Percentiles rank a stretch among this genome's conserved stretches.
phyloP scores from a whole-genome alignment of 2,797 vertebrate species.

The Alcedo quadribrachys region DNA sequence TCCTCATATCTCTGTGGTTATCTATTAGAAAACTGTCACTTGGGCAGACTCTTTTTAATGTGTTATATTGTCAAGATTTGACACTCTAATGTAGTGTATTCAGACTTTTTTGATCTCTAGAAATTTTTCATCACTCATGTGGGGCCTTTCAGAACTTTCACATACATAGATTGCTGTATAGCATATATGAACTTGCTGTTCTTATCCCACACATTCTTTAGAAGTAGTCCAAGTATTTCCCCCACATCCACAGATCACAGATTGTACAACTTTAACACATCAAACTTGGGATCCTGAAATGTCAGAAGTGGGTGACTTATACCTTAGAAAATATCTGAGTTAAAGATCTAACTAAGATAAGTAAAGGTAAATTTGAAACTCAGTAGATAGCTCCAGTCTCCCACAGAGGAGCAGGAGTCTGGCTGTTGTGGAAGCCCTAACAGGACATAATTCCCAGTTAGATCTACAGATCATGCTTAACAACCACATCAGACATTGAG shows the following conservation, averaged over 20 bases:
- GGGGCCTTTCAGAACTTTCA: not conserved
- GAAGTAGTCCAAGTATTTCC: not conserved
- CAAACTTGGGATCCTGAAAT: not conserved
- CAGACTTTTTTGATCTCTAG: not conserved
- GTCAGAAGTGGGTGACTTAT: not conserved
- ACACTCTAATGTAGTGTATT: not conserved
- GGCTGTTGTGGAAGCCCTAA: not conserved
- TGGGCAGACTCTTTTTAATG: not conserved
- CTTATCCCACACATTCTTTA: not conserved
- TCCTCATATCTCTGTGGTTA: not conserved
- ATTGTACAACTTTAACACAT: not conserved
- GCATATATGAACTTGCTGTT: not conserved
- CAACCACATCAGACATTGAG: not conserved
- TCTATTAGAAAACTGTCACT: slow-evolving; percentile 7
- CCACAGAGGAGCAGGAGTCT: not conserved
- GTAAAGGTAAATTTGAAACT: not conserved
- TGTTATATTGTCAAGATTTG: not conserved
- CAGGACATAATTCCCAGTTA: not conserved
- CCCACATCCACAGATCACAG: not conserved
- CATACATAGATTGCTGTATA: not conserved
- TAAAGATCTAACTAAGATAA: not conserved
- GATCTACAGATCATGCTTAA: not conserved
- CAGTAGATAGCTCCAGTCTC: not conserved
- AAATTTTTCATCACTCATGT: not conserved
- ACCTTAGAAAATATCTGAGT: not conserved